Evolutionary conservation across 2,113 vertebrate species (phyloP), one percentile per base, ranked within the genome.

Genomic region (Herpailurus yagouaroundi): DNA sequence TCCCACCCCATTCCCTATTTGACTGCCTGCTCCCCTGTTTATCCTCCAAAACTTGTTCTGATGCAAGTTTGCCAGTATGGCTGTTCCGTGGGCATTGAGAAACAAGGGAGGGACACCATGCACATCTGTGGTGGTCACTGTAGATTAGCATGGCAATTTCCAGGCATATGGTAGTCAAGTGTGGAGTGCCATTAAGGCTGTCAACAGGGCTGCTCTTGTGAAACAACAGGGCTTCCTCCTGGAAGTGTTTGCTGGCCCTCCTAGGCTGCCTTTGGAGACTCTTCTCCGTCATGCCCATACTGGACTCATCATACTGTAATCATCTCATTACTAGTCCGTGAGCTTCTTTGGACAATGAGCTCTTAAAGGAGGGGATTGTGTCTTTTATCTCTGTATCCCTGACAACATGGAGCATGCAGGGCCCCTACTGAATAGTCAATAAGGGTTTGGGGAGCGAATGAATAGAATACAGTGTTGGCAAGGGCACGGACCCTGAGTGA

Each of bases 211-310:
- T 48, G 71, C 4, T 38, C 36, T 29, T 38, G 83, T 64, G 57
- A 60, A 25, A 21, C 57, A 60, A 23, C 57, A 60, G 57, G 21
- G 57, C 21, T 60, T n/a, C 41, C 16, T 31, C 25, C n/a, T 38
- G 25, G 19, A 57, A 10, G 60, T 31, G 80, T 55, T 14, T 3
- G 6, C 38, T 76, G 57, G 63, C 45, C 36, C 33, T 41, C 45
- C 8, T 31, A 6, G 13, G 7, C 12, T 18, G 25, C 0, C 0
- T 11, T 4, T 1, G 11, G 45, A 16, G 50, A 57, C 36, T 38
- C 55, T 27, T 38, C 81, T n/a, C 90, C n/a, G 13, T 52, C 85
- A 41, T 10, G 36, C 29, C 77, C 25, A 1, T 0, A n/a, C 45
- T 45, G 45, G 45, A 45, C 45, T 45, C 33, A 41, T 14, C 55